Percentiles rank a stretch among this genome's conserved stretches.
Evolutionary conservation across 2,888 invertebrate genomes (phyloP).

Genomic region (Lymantria monacha): DNA sequence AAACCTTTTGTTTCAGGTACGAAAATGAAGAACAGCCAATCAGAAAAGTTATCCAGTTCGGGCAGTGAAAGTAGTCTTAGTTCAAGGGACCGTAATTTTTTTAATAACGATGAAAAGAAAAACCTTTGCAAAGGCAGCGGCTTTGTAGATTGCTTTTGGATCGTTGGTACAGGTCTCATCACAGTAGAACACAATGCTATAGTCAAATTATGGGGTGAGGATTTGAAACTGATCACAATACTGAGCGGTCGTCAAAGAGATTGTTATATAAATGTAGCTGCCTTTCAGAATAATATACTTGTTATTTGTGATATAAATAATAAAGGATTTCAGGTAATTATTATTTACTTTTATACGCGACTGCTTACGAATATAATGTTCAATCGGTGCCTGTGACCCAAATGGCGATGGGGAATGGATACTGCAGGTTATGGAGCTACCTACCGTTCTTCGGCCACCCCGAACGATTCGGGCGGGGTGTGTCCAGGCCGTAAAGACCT

Average conservation of each 20-base stretch:
- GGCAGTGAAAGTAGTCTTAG: constrained; percentile 56
- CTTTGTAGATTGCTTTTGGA: constrained; percentile 63
- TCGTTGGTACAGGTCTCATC: constrained; percentile 54
- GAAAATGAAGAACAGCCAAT: constrained; percentile 49
- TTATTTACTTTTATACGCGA: neutral
- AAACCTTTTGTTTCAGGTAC: constrained; percentile 47
- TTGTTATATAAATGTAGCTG: constrained; percentile 55
- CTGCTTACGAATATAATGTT: too few relatives aligned
- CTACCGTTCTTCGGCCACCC: too few relatives aligned
- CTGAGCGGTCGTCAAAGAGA: constrained; percentile 59
- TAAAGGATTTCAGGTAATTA: constrained; percentile 61
- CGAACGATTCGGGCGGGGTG: too few relatives aligned
- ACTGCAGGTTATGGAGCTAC: too few relatives aligned
- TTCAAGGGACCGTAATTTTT: constrained; percentile 51
- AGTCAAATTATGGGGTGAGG: constrained; percentile 64
- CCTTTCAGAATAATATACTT: constrained; percentile 58
- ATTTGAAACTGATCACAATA: constrained; percentile 52
- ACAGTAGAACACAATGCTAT: constrained; percentile 66
- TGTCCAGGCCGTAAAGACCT: too few relatives aligned
- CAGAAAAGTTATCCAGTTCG: constrained; percentile 54
- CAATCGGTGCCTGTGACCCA: too few relatives aligned
- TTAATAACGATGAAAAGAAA: constrained; percentile 50
- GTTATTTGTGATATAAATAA: constrained; percentile 65
- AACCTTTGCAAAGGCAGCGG: constrained; percentile 49
- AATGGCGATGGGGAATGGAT: too few relatives aligned